A percentile compares a stretch with the other conserved stretches of the same genome.
phyloP scores from a whole-genome alignment of 2,113 vertebrate genomes.

The Gallinago paraguaiae region DNA sequence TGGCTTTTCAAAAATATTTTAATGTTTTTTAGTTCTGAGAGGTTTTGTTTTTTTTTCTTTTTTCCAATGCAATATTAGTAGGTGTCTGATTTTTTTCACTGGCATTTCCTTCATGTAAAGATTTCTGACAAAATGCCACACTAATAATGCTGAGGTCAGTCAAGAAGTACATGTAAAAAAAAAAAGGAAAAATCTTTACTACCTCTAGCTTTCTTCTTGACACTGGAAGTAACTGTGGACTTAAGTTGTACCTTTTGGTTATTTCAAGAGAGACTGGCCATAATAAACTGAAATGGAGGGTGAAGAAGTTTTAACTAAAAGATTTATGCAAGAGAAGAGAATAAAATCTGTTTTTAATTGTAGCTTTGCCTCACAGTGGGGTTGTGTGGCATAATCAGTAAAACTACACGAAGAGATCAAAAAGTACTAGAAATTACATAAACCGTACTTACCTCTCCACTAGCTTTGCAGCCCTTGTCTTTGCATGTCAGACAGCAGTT shows the following conservation, averaged over 20 bases:
- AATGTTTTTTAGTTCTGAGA: background rate
- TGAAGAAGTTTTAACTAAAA: background rate
- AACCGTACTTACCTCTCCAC: background rate
- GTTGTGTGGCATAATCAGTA: background rate
- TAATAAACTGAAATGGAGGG: background rate
- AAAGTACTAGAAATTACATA: background rate
- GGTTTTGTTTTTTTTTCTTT: background rate
- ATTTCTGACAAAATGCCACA: background rate
- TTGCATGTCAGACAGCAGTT: background rate
- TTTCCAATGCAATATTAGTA: background rate
- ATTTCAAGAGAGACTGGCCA: background rate
- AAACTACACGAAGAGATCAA: accelerated
- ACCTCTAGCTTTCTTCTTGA: background rate
- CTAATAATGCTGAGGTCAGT: background rate
- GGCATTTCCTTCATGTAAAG: background rate
- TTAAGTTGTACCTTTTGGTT: background rate
- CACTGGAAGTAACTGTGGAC: background rate
- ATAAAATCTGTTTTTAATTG: background rate
- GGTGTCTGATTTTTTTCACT: background rate
- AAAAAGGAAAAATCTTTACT: background rate
- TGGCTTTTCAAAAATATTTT: background rate
- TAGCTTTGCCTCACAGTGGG: background rate
- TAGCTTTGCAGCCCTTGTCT: background rate
- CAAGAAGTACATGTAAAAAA: background rate
- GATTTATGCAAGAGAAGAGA: background rate